Base-by-base conservation (phyloP, 1,140 invertebrate genomes). In the Trichonephila clavata region DNA sequence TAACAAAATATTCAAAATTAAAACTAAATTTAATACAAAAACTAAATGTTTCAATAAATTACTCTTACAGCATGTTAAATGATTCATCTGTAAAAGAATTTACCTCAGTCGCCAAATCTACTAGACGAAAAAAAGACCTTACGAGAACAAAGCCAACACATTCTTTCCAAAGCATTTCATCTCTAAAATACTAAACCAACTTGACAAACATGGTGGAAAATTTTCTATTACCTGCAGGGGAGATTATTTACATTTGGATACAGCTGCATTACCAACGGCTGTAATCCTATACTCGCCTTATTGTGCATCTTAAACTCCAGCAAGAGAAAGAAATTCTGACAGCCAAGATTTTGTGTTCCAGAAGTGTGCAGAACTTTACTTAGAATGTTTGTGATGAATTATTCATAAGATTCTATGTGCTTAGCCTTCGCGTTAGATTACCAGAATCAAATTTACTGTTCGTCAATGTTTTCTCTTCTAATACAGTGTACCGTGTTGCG, bases 381-480 rank as follows among this genome's bases (percentile, higher is more conserved):
- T 77, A 68, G 63, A 57, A 68, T 89, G 87, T 89, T 89, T 89
- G 27, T 57, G 13, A 71, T 89, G 87, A 89, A 89, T 89, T 50
- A 89, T 89, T 89, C 87, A 89, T 43, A 6, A 43, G 60, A 2
- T 68, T 18, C 68, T 24, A 43, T 89, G 87, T 59, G 65, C 20
- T n/a, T n/a, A 89, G 87, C 24, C 43, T 89, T 77, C 57, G 87
- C 24, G 43, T 89, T 65, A 77, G 65, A 89, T 89, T 89, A 89
- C 65, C 6, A 43, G 87, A 71, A 71, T 89, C 87, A 89, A 89
- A 89, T 89, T 77, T 63, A 32, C 50, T 39, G 39, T 50, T 16
- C 21, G 87, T 89, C 87, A 89, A 89, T 89, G 87, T 89, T 89
- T 89, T 77, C 65, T 6, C 32, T 20, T 81, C 77, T 81, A 81